Percentiles rank a stretch among this genome's conserved stretches.
phyloP scores from a whole-genome alignment of 2,888 invertebrate species.

The Lysandra coridon region DNA sequence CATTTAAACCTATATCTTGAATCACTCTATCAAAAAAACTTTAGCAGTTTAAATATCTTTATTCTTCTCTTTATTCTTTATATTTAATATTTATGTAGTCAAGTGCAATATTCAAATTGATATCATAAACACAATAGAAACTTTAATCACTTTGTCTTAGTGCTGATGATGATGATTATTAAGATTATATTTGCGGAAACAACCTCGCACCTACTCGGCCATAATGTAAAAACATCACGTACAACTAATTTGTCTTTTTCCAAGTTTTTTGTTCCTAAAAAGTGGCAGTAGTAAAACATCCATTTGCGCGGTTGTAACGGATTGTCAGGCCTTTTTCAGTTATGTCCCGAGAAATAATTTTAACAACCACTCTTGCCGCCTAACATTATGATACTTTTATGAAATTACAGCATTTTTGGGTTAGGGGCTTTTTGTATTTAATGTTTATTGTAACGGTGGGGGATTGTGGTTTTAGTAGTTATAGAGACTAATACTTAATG shows the following conservation, averaged over 20 bases:
- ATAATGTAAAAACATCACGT: constrained; percentile 62
- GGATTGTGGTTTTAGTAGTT: neutral
- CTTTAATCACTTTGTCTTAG: neutral
- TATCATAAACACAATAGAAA: neutral
- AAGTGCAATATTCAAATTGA: no score
- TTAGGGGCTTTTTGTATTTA: neutral
- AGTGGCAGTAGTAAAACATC: constrained; percentile 62
- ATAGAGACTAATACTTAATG: neutral
- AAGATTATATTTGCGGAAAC: constrained; percentile 17
- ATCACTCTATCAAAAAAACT: no score
- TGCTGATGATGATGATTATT: constrained; percentile 24
- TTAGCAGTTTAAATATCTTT: no score
- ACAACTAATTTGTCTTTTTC: constrained; percentile 60
- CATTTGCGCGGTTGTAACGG: constrained; percentile 48
- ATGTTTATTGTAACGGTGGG: neutral
- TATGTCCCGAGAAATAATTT: constrained; percentile 19
- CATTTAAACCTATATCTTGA: no score
- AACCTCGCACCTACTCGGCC: constrained; percentile 21
- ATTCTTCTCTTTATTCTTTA: no score
- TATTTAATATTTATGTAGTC: no score
- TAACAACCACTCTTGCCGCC: constrained; percentile 19
- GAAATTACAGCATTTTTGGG: constrained; percentile 3
- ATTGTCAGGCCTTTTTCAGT: constrained; percentile 26
- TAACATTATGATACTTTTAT: constrained; percentile 15
- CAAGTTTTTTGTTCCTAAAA: constrained; percentile 61